These are phyloP conservation scores for Psix sp. DNA, from an alignment of 1,140 invertebrate species.

Conservation along the genomic window DNA sequence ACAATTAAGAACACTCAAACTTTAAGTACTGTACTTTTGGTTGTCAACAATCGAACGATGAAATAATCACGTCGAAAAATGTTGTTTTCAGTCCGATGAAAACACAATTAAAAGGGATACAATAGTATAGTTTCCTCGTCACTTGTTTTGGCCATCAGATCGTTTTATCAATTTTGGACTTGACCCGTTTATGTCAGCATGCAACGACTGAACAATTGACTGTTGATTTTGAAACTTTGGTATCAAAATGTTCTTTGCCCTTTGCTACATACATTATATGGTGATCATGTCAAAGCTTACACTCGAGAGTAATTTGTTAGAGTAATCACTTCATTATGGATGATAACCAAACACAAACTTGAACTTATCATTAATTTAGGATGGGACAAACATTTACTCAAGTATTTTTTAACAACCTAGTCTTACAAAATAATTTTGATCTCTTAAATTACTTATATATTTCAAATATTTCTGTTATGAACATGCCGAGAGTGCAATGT, in stretches of 20 bases:
- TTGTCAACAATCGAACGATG: not conserved
- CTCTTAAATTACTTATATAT: no score
- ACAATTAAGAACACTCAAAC: not conserved
- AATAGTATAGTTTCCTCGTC: conserved; percentile 30
- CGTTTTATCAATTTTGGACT: conserved; percentile 44
- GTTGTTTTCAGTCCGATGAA: conserved; percentile 6
- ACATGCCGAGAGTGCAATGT: no score
- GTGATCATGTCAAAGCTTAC: conserved; percentile 34
- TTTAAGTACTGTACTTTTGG: conserved; percentile 2
- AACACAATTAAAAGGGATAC: conserved; percentile 25
- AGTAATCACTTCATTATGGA: conserved; percentile 41
- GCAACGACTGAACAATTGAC: conserved; percentile 45
- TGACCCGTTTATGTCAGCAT: conserved; percentile 41
- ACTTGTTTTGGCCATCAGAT: conserved; percentile 19
- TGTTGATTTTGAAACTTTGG: conserved; percentile 45
- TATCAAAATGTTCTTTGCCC: conserved; percentile 44
- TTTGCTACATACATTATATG: conserved; percentile 39
- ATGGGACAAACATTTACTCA: not conserved
- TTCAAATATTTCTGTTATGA: no score
- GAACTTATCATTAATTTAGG: conserved; percentile 31
- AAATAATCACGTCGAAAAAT: conserved; percentile 5
- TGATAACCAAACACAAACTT: conserved; percentile 28
- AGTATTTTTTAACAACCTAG: no score
- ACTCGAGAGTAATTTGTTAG: conserved; percentile 42
- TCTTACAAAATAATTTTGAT: no score